Percentiles rank a stretch among this genome's conserved stretches.
These are phyloP conservation scores for Ctenosaura bakeri DNA, from an alignment of 2,797 vertebrate species.

Conservation along the genomic window DNA sequence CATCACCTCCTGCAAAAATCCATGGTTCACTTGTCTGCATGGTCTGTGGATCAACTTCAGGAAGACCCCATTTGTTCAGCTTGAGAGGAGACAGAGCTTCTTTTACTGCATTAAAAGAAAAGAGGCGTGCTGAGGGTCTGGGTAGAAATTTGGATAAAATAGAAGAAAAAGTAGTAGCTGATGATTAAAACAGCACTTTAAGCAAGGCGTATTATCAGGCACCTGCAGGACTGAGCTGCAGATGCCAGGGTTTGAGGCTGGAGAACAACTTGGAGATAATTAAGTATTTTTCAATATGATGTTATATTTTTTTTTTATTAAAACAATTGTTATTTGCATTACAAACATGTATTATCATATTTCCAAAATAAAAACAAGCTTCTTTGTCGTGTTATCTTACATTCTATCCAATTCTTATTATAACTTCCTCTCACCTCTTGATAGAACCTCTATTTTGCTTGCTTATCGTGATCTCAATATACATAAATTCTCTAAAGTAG, in stretches of 20 bases:
- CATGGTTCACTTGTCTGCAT: constrained; percentile 95
- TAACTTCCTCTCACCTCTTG: no score
- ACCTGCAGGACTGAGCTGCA: background rate
- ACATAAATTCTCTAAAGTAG: no score
- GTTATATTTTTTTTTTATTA: no score
- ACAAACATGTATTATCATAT: no score
- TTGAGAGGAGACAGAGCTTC: constrained; percentile 90
- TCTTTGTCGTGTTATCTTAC: no score
- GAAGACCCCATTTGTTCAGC: constrained; percentile 92
- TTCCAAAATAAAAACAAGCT: no score
- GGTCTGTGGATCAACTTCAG: constrained; percentile 89
- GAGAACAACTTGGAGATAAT: background rate
- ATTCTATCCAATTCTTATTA: no score
- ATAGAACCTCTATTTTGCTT: no score
- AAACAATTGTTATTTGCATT: no score
- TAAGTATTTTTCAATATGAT: no score
- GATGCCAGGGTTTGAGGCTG: background rate
- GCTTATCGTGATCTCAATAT: no score
- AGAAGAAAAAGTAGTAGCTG: background rate
- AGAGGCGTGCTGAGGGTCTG: background rate
- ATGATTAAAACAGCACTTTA: background rate
- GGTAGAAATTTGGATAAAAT: background rate
- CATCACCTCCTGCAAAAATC: constrained; percentile 94
- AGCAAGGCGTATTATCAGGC: background rate
- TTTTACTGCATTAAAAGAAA: constrained; percentile 82